Conservation (phyloP, 2,113 vertebrate species). For the Corythaeola cristata region DNA sequence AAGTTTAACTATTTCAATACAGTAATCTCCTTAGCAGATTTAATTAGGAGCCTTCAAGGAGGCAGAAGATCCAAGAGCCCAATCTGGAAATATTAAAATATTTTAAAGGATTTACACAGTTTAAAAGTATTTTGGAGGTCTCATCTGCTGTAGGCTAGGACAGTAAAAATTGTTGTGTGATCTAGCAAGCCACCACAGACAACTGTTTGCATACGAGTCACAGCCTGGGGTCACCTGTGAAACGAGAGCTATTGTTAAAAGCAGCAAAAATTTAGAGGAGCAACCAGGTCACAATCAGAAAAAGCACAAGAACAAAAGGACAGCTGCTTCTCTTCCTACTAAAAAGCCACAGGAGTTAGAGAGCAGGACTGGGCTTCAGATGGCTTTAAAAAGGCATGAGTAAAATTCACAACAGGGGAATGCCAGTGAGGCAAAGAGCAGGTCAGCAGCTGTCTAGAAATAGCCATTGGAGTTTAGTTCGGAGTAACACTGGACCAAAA, state of each 20-base stretch:
- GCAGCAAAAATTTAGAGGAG: not conserved
- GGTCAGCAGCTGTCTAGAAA: slow-evolving; percentile 32
- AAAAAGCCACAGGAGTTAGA: not conserved
- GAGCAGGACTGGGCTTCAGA: not conserved
- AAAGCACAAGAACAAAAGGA: not conserved
- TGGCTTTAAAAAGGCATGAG: not conserved
- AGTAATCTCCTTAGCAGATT: not conserved
- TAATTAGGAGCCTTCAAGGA: not conserved
- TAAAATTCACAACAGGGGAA: not conserved
- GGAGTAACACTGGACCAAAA: not conserved
- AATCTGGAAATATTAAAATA: not conserved
- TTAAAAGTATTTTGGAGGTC: not conserved
- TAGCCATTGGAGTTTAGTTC: not conserved
- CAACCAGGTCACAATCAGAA: not conserved
- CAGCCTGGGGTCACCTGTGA: not conserved
- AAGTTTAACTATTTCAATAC: not conserved
- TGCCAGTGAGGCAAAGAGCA: not conserved
- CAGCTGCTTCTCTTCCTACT: slow-evolving; percentile 10
- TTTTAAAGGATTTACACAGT: not conserved
- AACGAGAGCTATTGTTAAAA: not conserved
- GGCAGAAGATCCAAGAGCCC: not conserved
- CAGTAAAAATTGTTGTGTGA: not conserved
- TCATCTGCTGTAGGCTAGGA: not conserved
- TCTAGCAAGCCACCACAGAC: not conserved
- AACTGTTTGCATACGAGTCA: not conserved